Conservation (phyloP, 1,140 invertebrate genomes). For the Tetramorium parvispinum region DNA sequence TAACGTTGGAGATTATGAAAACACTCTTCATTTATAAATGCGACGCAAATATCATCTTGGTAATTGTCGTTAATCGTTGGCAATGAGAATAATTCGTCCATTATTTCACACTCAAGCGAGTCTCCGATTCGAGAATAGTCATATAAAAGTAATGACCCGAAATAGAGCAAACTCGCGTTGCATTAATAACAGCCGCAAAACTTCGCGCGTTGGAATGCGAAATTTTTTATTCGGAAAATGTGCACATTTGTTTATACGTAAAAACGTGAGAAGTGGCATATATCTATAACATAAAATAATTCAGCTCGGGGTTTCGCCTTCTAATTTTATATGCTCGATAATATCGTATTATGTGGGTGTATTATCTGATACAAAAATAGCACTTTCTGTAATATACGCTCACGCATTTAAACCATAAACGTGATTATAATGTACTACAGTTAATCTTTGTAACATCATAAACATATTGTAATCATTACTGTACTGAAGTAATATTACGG, state of each 20-base stretch:
- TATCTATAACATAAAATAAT: constrained; percentile 25
- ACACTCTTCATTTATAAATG: constrained; percentile 51
- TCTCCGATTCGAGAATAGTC: constrained; percentile 48
- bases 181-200: constrained; percentile 33
- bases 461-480: constrained; percentile 30
- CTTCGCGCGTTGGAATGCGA: neutral
- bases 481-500: neutral
- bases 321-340: constrained; percentile 38
- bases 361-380: constrained; percentile 36
- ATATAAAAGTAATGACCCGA: constrained; percentile 56
- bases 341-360: constrained; percentile 37
- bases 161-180: constrained; percentile 40
- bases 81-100: constrained; percentile 60
- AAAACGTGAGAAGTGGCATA: neutral
- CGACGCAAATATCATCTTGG: constrained; percentile 53
- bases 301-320: constrained; percentile 32
- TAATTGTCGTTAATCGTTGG: constrained; percentile 58
- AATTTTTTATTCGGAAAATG: constrained; percentile 13
- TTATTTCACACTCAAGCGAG: constrained; percentile 47
- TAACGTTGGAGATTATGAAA: constrained; percentile 34
- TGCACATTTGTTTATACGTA: neutral
- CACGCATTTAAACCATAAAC: constrained; percentile 42
- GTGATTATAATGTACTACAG: neutral
- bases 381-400: constrained; percentile 10
- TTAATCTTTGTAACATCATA: constrained; percentile 9